phyloP scores from a whole-genome alignment of 1,140 invertebrate species.

The Oedothorax gibbosus region DNA sequence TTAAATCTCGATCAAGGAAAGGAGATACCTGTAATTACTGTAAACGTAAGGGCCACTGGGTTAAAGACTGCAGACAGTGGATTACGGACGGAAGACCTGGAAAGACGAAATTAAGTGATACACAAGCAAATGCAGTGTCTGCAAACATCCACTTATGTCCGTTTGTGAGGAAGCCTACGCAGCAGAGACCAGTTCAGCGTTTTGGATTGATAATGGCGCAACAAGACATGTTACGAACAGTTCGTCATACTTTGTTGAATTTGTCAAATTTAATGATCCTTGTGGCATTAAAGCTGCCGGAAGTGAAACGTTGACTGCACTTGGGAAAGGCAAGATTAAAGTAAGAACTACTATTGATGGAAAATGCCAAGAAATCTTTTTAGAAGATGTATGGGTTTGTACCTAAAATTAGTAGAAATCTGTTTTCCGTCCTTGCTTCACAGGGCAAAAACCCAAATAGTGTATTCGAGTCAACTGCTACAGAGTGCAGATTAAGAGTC shows the following conservation, averaged over 20 bases:
- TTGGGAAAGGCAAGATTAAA: constrained; percentile 33
- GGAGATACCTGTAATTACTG: no score
- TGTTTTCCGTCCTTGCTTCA: constrained; percentile 23
- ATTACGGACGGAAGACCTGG: constrained; percentile 17
- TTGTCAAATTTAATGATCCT: background rate
- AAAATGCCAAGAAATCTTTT: background rate
- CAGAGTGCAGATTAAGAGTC: constrained; percentile 23
- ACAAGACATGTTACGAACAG: constrained; percentile 28
- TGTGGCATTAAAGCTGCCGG: constrained; percentile 29
- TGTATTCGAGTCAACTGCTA: constrained; percentile 13
- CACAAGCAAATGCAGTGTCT: background rate
- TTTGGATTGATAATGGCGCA: constrained; percentile 21
- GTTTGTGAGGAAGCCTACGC: background rate
- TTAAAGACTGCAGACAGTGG: background rate
- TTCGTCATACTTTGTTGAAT: constrained; percentile 13
- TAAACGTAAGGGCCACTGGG: no score
- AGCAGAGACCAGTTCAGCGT: background rate
- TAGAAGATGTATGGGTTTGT: constrained; percentile 43
- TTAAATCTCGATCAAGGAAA: no score
- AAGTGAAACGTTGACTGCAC: background rate
- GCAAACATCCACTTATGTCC: constrained; percentile 4
- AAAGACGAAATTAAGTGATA: background rate
- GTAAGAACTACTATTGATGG: background rate
- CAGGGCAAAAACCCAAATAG: constrained; percentile 29
- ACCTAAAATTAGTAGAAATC: constrained; percentile 17